A percentile compares a stretch with the other conserved stretches of the same genome.
These are phyloP conservation scores for Trinectes maculatus DNA, from an alignment of 2,113 vertebrate genomes.

Conservation along the genomic window DNA sequence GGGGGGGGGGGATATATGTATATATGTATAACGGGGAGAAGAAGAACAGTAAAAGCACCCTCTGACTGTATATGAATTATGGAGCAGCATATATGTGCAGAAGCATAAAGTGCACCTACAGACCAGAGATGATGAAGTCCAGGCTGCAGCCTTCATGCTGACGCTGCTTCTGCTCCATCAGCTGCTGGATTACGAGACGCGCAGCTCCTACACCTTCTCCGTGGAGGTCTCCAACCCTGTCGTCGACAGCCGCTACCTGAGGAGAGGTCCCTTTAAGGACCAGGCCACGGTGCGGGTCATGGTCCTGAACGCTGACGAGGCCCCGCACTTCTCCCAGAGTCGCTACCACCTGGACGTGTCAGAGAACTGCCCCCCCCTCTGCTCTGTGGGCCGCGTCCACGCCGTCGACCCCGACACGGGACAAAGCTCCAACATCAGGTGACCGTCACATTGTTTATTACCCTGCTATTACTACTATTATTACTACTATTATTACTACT, in stretches of 20 bases:
- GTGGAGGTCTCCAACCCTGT: slow-evolving; percentile 88
- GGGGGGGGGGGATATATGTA: too few species aligned
- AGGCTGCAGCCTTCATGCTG: neutral
- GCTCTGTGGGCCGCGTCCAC: slow-evolving; percentile 82
- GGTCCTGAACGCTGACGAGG: slow-evolving; percentile 89
- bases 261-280: slow-evolving; percentile 89
- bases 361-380: slow-evolving; percentile 85
- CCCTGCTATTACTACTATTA: too few species aligned
- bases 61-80: slow-evolving; percentile 18
- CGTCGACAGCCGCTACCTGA: slow-evolving; percentile 86
- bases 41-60: slow-evolving; percentile 3
- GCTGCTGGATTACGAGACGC: slow-evolving; percentile 88
- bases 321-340: slow-evolving; percentile 84
- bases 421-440: slow-evolving; percentile 87
- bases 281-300: slow-evolving; percentile 85
- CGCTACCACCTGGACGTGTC: slow-evolving; percentile 85
- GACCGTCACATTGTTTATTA: neutral
- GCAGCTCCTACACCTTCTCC: slow-evolving; percentile 85
- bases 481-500: too few species aligned
- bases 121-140: slow-evolving; percentile 27
- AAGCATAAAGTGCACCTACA: slow-evolving; percentile 12
- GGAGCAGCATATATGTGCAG: neutral
- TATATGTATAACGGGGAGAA: slow-evolving; percentile 4
- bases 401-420: slow-evolving; percentile 88
- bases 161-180: slow-evolving; percentile 47